Evolutionary conservation across 2,888 invertebrate genomes (phyloP).

Genomic region (Zygothrica quintamaculata): DNA sequence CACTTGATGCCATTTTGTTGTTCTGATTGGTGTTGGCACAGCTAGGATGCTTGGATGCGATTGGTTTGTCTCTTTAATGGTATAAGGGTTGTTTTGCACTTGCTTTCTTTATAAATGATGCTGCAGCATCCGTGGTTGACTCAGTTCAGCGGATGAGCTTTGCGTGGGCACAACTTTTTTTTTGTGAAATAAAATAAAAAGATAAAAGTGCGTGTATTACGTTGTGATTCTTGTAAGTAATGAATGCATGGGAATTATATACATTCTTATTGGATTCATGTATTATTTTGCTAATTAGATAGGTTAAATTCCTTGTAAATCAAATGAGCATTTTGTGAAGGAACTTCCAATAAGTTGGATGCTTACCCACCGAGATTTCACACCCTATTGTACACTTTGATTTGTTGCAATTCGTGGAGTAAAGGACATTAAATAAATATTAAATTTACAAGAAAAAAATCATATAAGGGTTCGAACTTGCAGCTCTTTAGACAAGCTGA

Average conservation of each 20-base stretch:
- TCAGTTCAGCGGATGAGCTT: slow-evolving; percentile 65
- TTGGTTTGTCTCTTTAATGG: slow-evolving; percentile 37
- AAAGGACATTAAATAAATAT: slow-evolving; percentile 45
- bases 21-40: slow-evolving; percentile 43
- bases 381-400: slow-evolving; percentile 13
- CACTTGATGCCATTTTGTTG: slow-evolving; percentile 61
- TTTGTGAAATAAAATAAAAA: not conserved
- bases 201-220: slow-evolving; percentile 20
- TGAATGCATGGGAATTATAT: not conserved
- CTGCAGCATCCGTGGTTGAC: slow-evolving; percentile 48
- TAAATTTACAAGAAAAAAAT: slow-evolving; percentile 40
- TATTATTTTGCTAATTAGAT: not conserved
- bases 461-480: slow-evolving; percentile 39
- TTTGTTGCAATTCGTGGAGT: slow-evolving; percentile 11
- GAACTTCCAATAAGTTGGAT: too few species aligned
- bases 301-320: too few species aligned
- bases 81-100: slow-evolving; percentile 37
- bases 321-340: too few species aligned
- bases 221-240: slow-evolving; percentile 43
- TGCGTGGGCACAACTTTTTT: slow-evolving; percentile 31
- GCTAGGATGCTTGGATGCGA: slow-evolving; percentile 28
- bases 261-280: too few species aligned
- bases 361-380: too few species aligned
- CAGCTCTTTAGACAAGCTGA: not conserved
- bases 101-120: slow-evolving; percentile 75